phyloP scores from a whole-genome alignment of 2,113 vertebrate species.

The Pionites leucogaster region DNA sequence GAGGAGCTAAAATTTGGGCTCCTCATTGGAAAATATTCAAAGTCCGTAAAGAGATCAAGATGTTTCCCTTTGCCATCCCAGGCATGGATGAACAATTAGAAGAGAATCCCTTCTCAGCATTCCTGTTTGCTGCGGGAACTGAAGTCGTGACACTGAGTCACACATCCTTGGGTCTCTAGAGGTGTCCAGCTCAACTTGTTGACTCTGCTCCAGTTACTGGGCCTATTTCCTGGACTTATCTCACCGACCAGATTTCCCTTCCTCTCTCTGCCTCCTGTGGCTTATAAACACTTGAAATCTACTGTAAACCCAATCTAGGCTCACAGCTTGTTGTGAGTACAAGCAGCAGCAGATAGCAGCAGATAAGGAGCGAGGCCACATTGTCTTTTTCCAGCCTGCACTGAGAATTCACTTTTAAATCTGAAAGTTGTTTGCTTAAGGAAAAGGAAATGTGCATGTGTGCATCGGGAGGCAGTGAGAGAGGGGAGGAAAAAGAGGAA shows the following conservation, averaged over 20 bases:
- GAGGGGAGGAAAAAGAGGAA: constrained; percentile 9
- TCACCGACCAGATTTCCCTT: constrained; percentile 66
- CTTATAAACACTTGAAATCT: constrained; percentile 49
- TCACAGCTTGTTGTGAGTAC: constrained; percentile 21
- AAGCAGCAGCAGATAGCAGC: constrained; percentile 46
- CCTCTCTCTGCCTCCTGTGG: neutral
- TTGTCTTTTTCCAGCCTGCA: constrained; percentile 32
- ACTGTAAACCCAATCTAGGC: constrained; percentile 32
- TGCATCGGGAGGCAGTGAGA: neutral
- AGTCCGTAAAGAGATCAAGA: neutral
- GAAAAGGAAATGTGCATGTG: constrained; percentile 51
- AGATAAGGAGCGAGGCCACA: constrained; percentile 51
- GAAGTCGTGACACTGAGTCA: constrained; percentile 45
- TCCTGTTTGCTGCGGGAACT: neutral
- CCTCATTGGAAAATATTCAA: neutral
- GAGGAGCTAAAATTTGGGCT: neutral
- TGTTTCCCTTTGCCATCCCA: neutral
- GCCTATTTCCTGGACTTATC: constrained; percentile 69
- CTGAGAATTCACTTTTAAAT: constrained; percentile 20
- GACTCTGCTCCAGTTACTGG: constrained; percentile 34
- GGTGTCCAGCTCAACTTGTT: constrained; percentile 37
- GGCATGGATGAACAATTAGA: neutral
- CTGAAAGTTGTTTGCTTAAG: constrained; percentile 53
- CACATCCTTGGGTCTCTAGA: neutral
- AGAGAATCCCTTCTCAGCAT: neutral